Conservation (phyloP, 1,140 invertebrate genomes). For the Ceratoteleas bidentatus region DNA sequence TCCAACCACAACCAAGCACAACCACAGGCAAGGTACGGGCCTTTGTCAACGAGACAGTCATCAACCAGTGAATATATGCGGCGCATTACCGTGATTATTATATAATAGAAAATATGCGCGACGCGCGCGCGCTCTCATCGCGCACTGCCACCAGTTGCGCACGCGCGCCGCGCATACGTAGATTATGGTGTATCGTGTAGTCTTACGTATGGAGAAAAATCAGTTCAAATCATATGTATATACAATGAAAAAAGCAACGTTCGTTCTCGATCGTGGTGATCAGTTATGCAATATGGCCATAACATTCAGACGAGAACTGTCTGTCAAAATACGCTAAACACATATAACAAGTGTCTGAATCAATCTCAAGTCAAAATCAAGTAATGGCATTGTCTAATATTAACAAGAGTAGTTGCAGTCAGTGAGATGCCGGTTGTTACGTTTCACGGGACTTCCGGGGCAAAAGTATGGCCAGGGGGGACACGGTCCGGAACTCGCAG, state of each 20-base stretch:
- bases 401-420: constrained; percentile 73
- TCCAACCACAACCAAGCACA: constrained; percentile 82
- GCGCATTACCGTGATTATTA: constrained; percentile 80
- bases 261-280: constrained; percentile 35
- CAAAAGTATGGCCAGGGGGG: background rate
- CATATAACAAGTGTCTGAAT: constrained; percentile 72
- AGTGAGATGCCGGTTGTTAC: constrained; percentile 70
- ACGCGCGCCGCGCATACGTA: too few relatives aligned
- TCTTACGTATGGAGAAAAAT: constrained; percentile 61
- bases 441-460: constrained; percentile 19
- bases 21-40: constrained; percentile 80
- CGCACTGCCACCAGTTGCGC: too few relatives aligned
- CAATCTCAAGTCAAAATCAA: constrained; percentile 72
- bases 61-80: constrained; percentile 79
- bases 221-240: constrained; percentile 48
- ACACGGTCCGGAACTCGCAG: too few relatives aligned
- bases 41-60: constrained; percentile 80
- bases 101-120: constrained; percentile 73
- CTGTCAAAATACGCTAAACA: constrained; percentile 49
- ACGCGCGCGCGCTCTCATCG: too few relatives aligned
- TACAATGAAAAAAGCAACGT: constrained; percentile 61
- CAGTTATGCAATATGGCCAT: constrained; percentile 40
- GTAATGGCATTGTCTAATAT: constrained; percentile 72
- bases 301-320: constrained; percentile 38
- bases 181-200: constrained; percentile 59